These are phyloP conservation scores for Unio delphinus DNA, from an alignment of 2,888 invertebrate species.

Conservation along the genomic window DNA sequence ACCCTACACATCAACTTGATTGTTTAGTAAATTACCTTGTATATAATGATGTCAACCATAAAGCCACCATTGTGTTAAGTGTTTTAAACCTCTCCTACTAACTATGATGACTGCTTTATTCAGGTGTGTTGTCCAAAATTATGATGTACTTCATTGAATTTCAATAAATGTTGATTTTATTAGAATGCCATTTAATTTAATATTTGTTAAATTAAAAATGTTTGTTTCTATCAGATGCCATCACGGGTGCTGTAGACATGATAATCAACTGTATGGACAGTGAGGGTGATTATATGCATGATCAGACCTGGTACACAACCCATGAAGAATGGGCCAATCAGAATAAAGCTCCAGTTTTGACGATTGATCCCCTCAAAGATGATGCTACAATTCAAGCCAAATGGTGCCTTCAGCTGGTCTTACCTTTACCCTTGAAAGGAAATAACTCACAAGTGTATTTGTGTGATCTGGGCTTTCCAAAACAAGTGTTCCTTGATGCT, in stretches of 20 bases:
- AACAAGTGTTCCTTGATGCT: slow-evolving; percentile 82
- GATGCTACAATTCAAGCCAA: slow-evolving; percentile 75
- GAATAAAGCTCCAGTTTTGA: slow-evolving; percentile 81
- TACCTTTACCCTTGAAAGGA: slow-evolving; percentile 80
- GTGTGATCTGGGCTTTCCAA: slow-evolving; percentile 87
- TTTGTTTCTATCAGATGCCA: slow-evolving; percentile 51
- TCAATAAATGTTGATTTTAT: not conserved
- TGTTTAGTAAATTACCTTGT: too few relatives aligned
- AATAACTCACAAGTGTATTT: slow-evolving; percentile 80
- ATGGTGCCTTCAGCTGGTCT: slow-evolving; percentile 81
- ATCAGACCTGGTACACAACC: slow-evolving; percentile 72
- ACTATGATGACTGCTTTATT: too few relatives aligned
- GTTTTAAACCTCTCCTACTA: too few relatives aligned
- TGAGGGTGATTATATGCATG: slow-evolving; percentile 48
- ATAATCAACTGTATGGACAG: slow-evolving; percentile 69
- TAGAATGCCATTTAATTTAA: not conserved
- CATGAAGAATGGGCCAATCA: slow-evolving; percentile 81
- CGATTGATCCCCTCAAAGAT: slow-evolving; percentile 82
- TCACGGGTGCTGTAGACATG: slow-evolving; percentile 60
- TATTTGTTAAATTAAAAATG: too few relatives aligned
- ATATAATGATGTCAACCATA: too few relatives aligned
- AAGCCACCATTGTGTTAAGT: too few relatives aligned
- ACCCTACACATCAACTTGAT: too few relatives aligned
- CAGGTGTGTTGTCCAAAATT: too few relatives aligned
- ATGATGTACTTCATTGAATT: not conserved